These are phyloP conservation scores for Lasioglossum villosulum DNA, from an alignment of 2,888 invertebrate species.

Conservation along the genomic window DNA sequence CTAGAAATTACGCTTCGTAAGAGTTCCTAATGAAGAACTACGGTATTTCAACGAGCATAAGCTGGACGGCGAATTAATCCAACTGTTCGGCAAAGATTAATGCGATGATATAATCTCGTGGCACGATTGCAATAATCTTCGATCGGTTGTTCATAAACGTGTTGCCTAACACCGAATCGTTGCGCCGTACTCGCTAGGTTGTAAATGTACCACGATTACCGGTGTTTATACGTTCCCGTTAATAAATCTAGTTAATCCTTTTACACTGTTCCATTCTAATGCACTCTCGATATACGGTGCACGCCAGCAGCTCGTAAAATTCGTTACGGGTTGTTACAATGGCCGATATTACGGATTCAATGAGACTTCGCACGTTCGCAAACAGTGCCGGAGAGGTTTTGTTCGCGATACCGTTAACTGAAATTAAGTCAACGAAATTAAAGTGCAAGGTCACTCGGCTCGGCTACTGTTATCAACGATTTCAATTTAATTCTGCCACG, in stretches of 20 bases:
- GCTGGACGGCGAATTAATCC: neutral
- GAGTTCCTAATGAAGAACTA: neutral
- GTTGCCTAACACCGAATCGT: neutral
- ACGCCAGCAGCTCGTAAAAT: neutral
- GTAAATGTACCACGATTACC: slow-evolving; percentile 34
- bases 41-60: neutral
- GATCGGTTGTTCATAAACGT: slow-evolving; percentile 41
- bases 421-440: slow-evolving; percentile 5
- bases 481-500: neutral
- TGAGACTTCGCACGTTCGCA: neutral
- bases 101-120: slow-evolving; percentile 30
- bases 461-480: neutral
- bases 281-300: slow-evolving; percentile 17
- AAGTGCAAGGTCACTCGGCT: neutral
- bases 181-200: neutral
- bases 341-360: slow-evolving; percentile 1
- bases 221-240: slow-evolving; percentile 1
- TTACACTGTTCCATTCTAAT: slow-evolving; percentile 43
- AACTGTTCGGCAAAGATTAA: slow-evolving; percentile 14
- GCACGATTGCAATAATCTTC: slow-evolving; percentile 35
- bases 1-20: neutral
- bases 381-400: slow-evolving; percentile 1
- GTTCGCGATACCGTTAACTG: slow-evolving; percentile 2
- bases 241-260: slow-evolving; percentile 53
- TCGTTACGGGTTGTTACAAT: slow-evolving; percentile 10